Conservation (phyloP, 2,113 vertebrate genomes). For the Shinisaurus crocodilurus region DNA sequence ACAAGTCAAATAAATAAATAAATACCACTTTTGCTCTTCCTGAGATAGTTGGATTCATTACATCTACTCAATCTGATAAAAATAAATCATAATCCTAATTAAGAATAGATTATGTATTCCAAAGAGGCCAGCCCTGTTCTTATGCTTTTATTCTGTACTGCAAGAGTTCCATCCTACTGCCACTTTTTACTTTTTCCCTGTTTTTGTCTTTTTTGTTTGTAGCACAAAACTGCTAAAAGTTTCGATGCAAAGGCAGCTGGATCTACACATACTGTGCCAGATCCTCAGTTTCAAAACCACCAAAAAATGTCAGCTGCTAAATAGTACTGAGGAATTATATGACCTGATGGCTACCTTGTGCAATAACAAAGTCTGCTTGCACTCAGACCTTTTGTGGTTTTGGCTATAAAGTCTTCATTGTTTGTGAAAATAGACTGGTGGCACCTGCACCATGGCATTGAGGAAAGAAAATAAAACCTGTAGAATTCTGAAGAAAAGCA, state of each 20-base stretch:
- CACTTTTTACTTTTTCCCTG: no score
- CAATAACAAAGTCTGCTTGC: not conserved
- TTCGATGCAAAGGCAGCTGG: not conserved
- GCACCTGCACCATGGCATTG: not conserved
- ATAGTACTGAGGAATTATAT: not conserved
- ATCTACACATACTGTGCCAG: not conserved
- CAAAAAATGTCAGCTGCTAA: not conserved
- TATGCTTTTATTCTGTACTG: not conserved
- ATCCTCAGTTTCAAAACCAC: not conserved
- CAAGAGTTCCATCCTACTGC: no score
- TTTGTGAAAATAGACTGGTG: not conserved
- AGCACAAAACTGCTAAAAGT: not conserved
- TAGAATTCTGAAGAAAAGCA: slow-evolving; percentile 19
- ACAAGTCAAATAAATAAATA: no score
- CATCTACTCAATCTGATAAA: not conserved
- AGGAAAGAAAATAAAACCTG: slow-evolving; percentile 32
- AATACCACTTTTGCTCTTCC: not conserved
- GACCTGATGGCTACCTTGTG: not conserved
- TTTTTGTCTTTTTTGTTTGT: no score
- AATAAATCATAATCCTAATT: not conserved
- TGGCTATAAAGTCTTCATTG: not conserved
- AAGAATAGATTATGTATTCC: not conserved
- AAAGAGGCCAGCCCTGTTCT: not conserved
- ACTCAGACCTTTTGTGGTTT: not conserved
- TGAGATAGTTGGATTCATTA: not conserved